Evolutionary conservation across 2,888 invertebrate species (phyloP), one percentile per base, ranked within the genome.

Genomic region (Limnephilus marmoratus): DNA sequence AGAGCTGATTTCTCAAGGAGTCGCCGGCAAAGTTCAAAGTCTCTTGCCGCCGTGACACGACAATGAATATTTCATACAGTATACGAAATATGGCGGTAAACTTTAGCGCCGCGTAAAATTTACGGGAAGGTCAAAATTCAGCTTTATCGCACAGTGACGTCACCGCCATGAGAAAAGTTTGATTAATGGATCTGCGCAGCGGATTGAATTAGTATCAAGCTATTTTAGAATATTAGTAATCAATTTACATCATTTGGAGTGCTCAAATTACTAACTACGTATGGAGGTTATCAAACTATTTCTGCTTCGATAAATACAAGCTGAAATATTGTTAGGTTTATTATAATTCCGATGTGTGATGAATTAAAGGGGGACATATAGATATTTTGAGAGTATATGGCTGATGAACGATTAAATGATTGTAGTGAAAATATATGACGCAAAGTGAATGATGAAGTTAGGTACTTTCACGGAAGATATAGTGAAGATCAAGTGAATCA

Each of bases 51-150:
- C 91, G 31, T 34, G 90, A 85, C 87, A 80, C 91, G 90, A 93
- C 93, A 93, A 91, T 93, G 93, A 93, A 93, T 93, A 93, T 92
- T 93, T 93, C 92, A 93, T 68, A 68, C 24, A 68, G n/a, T 68
- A 91, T 92, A 92, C 87, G 81, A 53, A 90, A 93, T 81, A 89
- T 49, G 49, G 82, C 87, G 82, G 37, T 85, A 89, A 93, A 91
- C 85, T 93, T 92, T 89, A 88, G 88, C 91, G 81, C 15, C 85
- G 90, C 92, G 92, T 86, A 80, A 93, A 91, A 91, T 92, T 91
- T 89, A 45, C 45, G 68, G 88, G 9, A 45, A 88, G 87, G 68
- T 68, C 34, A 37, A 85, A 49, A 13, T 68, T 45, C 68, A 15
- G 91, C 89, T 85, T 93, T 93, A 91, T 91, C 85, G 49, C 91